Percentiles rank a stretch among this genome's conserved stretches.
These are phyloP conservation scores for Meteorus cinctellus DNA, from an alignment of 2,888 invertebrate genomes.

Conservation along the genomic window DNA sequence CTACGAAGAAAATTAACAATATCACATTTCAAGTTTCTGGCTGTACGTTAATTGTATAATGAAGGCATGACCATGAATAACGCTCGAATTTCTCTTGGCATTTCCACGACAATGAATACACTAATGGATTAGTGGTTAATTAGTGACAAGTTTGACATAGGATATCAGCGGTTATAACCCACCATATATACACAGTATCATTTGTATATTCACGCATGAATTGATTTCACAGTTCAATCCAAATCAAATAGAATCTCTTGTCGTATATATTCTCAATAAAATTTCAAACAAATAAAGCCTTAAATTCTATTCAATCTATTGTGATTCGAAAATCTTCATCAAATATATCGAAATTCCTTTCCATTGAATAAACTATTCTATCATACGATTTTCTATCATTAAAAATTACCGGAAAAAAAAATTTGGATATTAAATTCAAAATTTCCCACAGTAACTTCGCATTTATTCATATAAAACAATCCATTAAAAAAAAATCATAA, in stretches of 20 bases:
- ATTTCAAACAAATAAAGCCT: too few relatives aligned
- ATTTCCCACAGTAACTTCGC: too few relatives aligned
- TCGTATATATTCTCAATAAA: too few relatives aligned
- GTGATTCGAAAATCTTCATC: too few relatives aligned
- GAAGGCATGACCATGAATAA: neutral
- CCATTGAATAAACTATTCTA: too few relatives aligned
- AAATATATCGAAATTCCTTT: too few relatives aligned
- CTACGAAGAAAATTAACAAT: neutral
- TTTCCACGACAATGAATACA: neutral
- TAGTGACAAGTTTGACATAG: conserved; percentile 9
- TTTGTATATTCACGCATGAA: conserved; percentile 16
- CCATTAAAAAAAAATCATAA: neutral
- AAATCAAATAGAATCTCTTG: neutral
- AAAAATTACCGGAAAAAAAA: too few relatives aligned
- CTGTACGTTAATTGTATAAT: neutral
- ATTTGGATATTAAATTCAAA: too few relatives aligned
- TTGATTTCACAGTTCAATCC: neutral
- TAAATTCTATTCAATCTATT: too few relatives aligned
- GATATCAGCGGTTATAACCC: conserved; percentile 3
- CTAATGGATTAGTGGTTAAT: conserved; percentile 29
- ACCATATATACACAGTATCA: neutral
- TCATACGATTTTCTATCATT: too few relatives aligned
- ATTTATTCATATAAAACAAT: too few relatives aligned
- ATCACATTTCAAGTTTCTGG: neutral
- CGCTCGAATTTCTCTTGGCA: neutral